Percentiles rank a stretch among this genome's conserved stretches.
These are phyloP conservation scores for Miniopterus natalensis DNA, from an alignment of 2,113 vertebrate species.

Conservation along the genomic window DNA sequence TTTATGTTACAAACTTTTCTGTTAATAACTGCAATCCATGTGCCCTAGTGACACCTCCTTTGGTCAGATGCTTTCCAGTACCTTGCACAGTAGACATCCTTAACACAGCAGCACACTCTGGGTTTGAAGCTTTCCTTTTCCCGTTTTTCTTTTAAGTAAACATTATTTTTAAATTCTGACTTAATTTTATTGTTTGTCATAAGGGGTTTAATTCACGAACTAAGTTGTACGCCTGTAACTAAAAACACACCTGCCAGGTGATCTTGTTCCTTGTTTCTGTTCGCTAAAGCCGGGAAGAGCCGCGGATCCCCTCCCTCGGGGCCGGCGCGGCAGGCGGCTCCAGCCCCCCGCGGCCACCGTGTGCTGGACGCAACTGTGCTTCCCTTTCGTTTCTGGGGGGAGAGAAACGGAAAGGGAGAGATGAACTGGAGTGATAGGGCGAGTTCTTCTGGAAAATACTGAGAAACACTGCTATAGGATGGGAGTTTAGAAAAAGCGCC, in stretches of 20 bases:
- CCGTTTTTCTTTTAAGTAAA: conserved; percentile 82
- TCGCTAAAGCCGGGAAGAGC: background rate
- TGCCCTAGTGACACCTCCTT: conserved; percentile 32
- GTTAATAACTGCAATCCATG: background rate
- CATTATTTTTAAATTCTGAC: conserved; percentile 71
- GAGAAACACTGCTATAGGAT: conserved; percentile 18
- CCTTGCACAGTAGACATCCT: conserved; percentile 38
- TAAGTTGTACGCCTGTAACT: background rate
- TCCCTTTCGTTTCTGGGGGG: background rate
- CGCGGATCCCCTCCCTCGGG: background rate
- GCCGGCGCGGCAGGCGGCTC: background rate
- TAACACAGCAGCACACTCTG: conserved; percentile 19
- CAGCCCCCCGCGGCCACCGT: background rate
- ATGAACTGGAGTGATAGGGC: background rate
- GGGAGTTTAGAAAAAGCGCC: conserved; percentile 6
- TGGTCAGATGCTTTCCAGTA: conserved; percentile 42
- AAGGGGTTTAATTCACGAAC: conserved; percentile 71
- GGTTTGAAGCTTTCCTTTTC: conserved; percentile 75
- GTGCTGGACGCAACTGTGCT: background rate
- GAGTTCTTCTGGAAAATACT: conserved; percentile 26
- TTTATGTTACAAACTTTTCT: conserved; percentile 73
- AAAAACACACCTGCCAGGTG: conserved; percentile 39
- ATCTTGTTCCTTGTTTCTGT: conserved; percentile 37
- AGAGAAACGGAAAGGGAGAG: background rate
- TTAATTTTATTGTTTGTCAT: conserved; percentile 79